Conservation (phyloP, 2,113 vertebrate species). For the Pachycephala philippinensis region DNA sequence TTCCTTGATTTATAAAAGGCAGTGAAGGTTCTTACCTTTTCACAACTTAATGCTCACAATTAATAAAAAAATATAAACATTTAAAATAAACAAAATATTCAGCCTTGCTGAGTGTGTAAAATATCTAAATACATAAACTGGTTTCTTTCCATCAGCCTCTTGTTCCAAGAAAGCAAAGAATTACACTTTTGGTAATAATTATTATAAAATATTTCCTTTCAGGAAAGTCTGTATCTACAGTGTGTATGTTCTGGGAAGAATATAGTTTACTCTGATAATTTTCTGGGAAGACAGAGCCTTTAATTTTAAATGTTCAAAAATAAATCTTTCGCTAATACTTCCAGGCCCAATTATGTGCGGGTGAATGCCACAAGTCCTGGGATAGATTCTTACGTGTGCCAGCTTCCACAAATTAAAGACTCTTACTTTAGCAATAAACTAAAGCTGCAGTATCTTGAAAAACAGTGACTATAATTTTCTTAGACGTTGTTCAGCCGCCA, state of each 20-base stretch:
- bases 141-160: neutral
- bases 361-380: neutral
- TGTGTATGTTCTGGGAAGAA: constrained; percentile 41
- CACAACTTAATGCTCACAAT: neutral
- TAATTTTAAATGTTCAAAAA: constrained; percentile 40
- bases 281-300: constrained; percentile 35
- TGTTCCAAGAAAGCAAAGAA: constrained; percentile 23
- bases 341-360: neutral
- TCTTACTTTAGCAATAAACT: neutral
- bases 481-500: neutral
- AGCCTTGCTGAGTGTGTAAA: neutral
- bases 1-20: neutral
- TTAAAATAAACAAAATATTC: neutral
- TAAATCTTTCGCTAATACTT: constrained; percentile 23
- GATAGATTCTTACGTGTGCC: neutral
- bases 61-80: neutral
- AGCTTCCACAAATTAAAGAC: constrained; percentile 12
- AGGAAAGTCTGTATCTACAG: constrained; percentile 8
- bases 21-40: neutral
- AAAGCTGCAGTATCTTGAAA: neutral
- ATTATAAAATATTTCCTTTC: constrained; percentile 50
- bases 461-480: neutral
- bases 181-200: constrained; percentile 39
- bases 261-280: constrained; percentile 51
- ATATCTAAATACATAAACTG: neutral